Evolutionary conservation across 1,140 invertebrate species (phyloP).

Genomic region (Littorina saxatilis): DNA sequence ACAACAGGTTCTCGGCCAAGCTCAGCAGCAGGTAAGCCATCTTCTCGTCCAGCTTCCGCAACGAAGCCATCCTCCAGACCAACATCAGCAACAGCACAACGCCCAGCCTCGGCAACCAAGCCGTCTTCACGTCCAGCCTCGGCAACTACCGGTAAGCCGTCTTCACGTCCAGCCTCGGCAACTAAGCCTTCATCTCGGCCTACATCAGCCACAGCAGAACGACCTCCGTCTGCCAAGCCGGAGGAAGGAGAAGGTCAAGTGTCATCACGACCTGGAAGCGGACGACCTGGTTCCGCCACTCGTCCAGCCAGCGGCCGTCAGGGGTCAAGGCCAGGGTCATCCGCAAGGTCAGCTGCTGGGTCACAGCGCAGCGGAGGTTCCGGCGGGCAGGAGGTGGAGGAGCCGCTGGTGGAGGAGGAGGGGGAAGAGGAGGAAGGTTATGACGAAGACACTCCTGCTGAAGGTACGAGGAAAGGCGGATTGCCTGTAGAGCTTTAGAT

Average conservation of each 20-base stretch:
- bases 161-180: conserved; percentile 46
- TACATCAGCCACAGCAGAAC: too few species aligned
- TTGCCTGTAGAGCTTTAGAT: too few species aligned
- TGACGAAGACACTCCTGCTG: background rate
- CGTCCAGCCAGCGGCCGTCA: background rate
- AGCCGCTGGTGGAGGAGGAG: background rate
- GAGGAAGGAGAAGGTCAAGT: background rate
- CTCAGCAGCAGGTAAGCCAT: conserved; percentile 12
- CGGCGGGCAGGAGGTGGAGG: conserved; percentile 7
- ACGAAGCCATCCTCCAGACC: conserved; percentile 58
- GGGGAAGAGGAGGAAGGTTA: conserved; percentile 1
- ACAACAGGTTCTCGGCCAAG: conserved; percentile 31
- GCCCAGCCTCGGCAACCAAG: conserved; percentile 49
- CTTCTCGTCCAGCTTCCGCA: conserved; percentile 46
- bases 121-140: conserved; percentile 26
- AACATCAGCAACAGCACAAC: conserved; percentile 58
- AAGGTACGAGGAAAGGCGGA: too few species aligned
- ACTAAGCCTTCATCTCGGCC: conserved; percentile 39
- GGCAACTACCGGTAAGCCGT: background rate
- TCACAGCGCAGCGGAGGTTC: conserved; percentile 3
- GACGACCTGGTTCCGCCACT: conserved; percentile 4
- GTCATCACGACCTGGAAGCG: background rate
- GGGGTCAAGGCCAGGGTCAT: conserved; percentile 18
- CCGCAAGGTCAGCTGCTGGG: background rate
- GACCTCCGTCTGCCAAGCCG: background rate